Conservation (phyloP, 2,113 vertebrate genomes). For the Dicerorhinus sumatrensis region DNA sequence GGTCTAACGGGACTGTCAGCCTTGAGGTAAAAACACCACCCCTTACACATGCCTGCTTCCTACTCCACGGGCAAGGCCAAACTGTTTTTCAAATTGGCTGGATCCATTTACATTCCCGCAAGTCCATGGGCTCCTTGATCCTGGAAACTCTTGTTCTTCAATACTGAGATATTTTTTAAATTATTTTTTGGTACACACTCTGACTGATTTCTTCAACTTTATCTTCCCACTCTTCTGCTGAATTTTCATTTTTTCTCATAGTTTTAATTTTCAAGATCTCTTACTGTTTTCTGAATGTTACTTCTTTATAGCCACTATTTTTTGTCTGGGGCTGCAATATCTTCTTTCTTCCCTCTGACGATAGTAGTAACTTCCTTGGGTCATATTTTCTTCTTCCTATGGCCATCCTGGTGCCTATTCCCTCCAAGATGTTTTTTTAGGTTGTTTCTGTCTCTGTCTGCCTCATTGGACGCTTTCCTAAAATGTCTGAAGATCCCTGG, state of each 20-base stretch:
- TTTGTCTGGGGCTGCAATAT: neutral
- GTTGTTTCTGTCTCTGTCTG: neutral
- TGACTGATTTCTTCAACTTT: constrained; percentile 9
- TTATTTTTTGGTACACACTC: neutral
- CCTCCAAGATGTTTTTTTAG: neutral
- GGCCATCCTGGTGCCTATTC: neutral
- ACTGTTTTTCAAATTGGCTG: neutral
- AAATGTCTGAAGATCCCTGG: neutral
- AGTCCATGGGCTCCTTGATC: neutral
- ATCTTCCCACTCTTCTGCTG: neutral
- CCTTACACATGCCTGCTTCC: neutral
- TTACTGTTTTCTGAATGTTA: neutral
- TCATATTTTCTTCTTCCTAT: constrained; percentile 12
- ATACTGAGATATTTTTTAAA: neutral
- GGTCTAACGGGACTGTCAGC: neutral
- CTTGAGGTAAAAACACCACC: neutral
- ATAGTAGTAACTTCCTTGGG: neutral
- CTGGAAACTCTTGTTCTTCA: neutral
- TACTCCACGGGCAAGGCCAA: neutral
- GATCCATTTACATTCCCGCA: neutral
- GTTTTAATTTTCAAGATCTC: neutral
- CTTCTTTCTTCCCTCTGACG: neutral
- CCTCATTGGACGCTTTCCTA: neutral
- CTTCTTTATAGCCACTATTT: neutral
- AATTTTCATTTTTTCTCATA: constrained; percentile 25